Base-by-base conservation (phyloP, 2,888 invertebrate species). In the Hirtodrosophila cameraria region DNA sequence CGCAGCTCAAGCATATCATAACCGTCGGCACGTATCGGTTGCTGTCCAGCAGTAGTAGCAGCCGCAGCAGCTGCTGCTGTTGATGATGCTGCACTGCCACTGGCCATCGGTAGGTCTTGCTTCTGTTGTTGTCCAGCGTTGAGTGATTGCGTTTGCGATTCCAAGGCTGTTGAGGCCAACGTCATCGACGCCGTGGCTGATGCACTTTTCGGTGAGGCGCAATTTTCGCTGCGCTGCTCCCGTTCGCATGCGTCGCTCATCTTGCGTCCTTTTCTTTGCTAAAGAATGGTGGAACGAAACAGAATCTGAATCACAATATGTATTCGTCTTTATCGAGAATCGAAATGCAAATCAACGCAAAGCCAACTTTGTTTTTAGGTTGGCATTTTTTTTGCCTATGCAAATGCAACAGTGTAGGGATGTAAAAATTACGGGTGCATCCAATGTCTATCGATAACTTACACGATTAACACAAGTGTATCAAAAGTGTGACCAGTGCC, bases 1-100 rank as follows among this genome's bases (percentile, higher is more conserved):
- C 92, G 92, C 87, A 96, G 91, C 90, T 95, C 94, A 75, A 93
- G 93, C 50, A 66, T 46, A 55, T 81, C 81, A 18, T 45, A 55
- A 13, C 64, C 63, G 39, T 90, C 74, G 91, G 52, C 43, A 42
- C 39, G 62, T 45, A 36, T 54, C 35, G 41, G 16, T 43, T 39
- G 60, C 42, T 38, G 42, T 58, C n/a, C n/a, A n/a, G 39, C 9
- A 48, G 43, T 20, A 55, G 53, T 31, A 59, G 54, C n/a, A 45
- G 53, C 36, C 55, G n/a, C 53, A 48, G 46, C 45, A 53, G 60
- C 59, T 39, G 70, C 20, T 23, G 35, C 38, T 63, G 45, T 42
- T 30, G 46, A 12, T 39, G 58, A 15, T 53, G 53, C 30, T 75
- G 28, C 49, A 20, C 73, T 75, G 45, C 45, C 67, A 36, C 52